Evolutionary conservation across 2,797 vertebrate genomes (phyloP), one percentile per base, ranked within the genome.

Genomic region (Enteromius argenteus): DNA sequence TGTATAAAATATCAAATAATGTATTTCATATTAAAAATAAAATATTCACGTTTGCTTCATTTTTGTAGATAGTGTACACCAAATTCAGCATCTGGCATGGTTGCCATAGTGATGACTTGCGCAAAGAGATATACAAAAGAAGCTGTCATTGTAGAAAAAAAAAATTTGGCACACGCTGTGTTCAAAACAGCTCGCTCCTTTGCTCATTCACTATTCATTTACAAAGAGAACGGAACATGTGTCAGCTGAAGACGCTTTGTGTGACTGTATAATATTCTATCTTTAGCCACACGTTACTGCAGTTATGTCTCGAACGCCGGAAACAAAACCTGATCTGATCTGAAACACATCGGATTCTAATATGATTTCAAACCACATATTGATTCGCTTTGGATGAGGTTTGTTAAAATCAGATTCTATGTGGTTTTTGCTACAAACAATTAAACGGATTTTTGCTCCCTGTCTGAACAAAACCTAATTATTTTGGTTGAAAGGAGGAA

Each of bases 81-180:
- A 53, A 74, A 53, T 74, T 17, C 1, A 1, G 27, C 46, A 51
- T 73, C 49, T 4, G 30, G 49, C 17, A 53, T 13, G 30, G 71
- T 74, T 21, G 30, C 30, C 30, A 74, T 53, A 35, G 71, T 13
- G 30, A 74, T 74, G 30, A 74, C 71, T 21, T 35, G 9, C 30
- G 5, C 30, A 11, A 21, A 74, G 46, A 74, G 71, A 53, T 17
- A 53, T 51, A 73, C 27, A 73, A 73, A 74, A 74, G 46, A 32
- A 74, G 5, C 71, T 74, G 71, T 51, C 71, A 53, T 53, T 35
- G 46, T n/a, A 13, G 3, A 74, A 73, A 35, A 10, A 32, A 27
- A 51, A 21, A 21, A 35, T 6, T 73, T 73, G 71, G 46, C 46
- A 73, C 17, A 35, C 49, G 69, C 46, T 21, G 46, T 21, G 27